These are phyloP conservation scores for Danionella dracula DNA, from an alignment of 2,797 vertebrate species.

Conservation along the genomic window DNA sequence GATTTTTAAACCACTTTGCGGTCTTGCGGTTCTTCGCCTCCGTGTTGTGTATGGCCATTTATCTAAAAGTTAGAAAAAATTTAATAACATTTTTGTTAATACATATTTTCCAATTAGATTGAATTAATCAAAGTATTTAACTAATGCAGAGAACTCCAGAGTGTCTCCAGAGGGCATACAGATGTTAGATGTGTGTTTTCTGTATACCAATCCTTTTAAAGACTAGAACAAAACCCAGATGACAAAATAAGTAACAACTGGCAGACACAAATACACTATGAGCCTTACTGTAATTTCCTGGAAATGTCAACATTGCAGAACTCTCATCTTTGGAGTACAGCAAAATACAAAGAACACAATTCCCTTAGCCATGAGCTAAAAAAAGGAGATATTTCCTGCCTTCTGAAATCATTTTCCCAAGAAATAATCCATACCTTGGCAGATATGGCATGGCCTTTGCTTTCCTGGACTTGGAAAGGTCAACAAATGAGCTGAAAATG, in stretches of 20 bases:
- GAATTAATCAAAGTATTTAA: background rate
- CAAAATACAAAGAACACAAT: background rate
- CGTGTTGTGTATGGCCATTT: no score
- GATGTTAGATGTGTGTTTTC: background rate
- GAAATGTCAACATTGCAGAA: background rate
- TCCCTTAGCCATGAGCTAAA: background rate
- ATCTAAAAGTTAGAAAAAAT: no score
- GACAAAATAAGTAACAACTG: background rate
- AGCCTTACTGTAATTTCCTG: background rate
- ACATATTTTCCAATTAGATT: no score
- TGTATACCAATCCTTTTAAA: background rate
- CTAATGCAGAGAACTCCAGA: background rate
- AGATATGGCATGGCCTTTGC: constrained; percentile 60
- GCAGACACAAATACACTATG: background rate
- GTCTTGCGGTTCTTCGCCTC: no score
- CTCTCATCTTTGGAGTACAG: background rate
- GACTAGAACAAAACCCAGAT: background rate
- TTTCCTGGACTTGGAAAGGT: constrained; percentile 53
- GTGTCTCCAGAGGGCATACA: background rate
- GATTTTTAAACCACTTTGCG: no score
- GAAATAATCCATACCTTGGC: constrained; percentile 64
- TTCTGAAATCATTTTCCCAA: constrained; percentile 42
- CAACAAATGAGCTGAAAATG: constrained; percentile 48
- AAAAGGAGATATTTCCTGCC: background rate
- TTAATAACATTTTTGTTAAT: no score